Evolutionary conservation across 2,113 vertebrate genomes (phyloP).

Genomic region (Toxotes chatareus): DNA sequence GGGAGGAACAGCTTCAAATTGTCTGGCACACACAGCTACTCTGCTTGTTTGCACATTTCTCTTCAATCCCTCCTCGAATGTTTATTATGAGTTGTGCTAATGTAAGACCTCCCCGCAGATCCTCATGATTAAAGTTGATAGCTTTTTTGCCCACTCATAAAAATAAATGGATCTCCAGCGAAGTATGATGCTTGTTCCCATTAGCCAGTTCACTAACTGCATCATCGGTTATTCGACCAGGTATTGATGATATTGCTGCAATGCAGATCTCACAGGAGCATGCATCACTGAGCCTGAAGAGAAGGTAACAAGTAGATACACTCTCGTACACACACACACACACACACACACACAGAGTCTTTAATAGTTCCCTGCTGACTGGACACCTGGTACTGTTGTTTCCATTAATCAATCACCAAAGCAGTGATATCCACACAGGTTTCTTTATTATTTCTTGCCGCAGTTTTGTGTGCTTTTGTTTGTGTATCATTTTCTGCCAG

Average conservation of each 20-base stretch:
- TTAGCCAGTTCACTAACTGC: slow-evolving; percentile 54
- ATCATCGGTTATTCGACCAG: slow-evolving; percentile 52
- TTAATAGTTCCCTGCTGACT: slow-evolving; percentile 58
- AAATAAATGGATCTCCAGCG: slow-evolving; percentile 34
- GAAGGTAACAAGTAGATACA: slow-evolving; percentile 38
- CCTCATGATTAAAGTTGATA: slow-evolving; percentile 26
- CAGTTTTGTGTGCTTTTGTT: slow-evolving; percentile 16
- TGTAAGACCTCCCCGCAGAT: slow-evolving; percentile 9
- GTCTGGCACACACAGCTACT: background rate
- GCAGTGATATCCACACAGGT: slow-evolving; percentile 6
- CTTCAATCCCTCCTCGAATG: background rate
- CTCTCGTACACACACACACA: slow-evolving; percentile 18
- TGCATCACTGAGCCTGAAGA: slow-evolving; percentile 39
- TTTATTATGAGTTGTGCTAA: background rate
- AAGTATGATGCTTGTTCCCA: slow-evolving; percentile 33
- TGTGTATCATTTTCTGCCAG: background rate
- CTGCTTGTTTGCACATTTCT: background rate
- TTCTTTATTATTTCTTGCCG: slow-evolving; percentile 17
- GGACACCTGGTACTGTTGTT: slow-evolving; percentile 50
- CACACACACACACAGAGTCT: slow-evolving; percentile 4
- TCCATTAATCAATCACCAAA: slow-evolving; percentile 55
- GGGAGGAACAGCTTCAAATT: background rate
- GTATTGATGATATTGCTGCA: slow-evolving; percentile 64
- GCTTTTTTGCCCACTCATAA: slow-evolving; percentile 33
- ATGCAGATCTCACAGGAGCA: slow-evolving; percentile 59